Evolutionary conservation across 1,140 invertebrate genomes (phyloP).

Genomic region (Rhyacophila brunnea): DNA sequence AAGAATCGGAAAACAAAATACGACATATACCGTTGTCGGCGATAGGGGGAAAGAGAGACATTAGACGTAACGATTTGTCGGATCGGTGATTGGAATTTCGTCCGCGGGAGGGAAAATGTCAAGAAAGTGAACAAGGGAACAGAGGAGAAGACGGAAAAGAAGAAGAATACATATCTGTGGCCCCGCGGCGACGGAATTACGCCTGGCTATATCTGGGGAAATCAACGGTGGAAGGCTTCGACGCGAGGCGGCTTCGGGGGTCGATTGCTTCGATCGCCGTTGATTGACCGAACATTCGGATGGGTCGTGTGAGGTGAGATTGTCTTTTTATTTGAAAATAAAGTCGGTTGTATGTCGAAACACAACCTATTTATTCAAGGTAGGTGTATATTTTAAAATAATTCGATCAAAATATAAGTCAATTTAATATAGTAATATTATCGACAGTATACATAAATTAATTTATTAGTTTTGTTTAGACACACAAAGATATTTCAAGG

Average conservation of each 20-base stretch:
- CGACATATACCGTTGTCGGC: background rate
- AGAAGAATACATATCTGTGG: slow-evolving; percentile 6
- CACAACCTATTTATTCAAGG: no score
- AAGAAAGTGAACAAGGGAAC: slow-evolving; percentile 8
- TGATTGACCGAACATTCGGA: slow-evolving; percentile 21
- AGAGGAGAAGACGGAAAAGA: slow-evolving; percentile 1
- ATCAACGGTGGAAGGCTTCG: slow-evolving; percentile 30
- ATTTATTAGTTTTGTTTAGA: no score
- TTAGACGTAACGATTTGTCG: slow-evolving; percentile 34
- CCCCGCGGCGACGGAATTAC: slow-evolving; percentile 32
- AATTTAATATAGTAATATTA: no score
- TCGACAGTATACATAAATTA: no score
- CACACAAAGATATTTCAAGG: no score
- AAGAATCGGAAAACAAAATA: no score
- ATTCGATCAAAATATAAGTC: no score
- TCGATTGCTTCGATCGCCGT: background rate
- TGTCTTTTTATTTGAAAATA: no score
- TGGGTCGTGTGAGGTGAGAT: background rate
- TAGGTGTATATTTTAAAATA: no score
- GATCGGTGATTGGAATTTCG: slow-evolving; percentile 37
- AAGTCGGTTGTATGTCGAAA: no score
- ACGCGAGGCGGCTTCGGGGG: slow-evolving; percentile 8
- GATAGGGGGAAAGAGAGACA: slow-evolving; percentile 20
- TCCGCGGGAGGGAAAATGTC: slow-evolving; percentile 9
- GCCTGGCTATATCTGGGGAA: slow-evolving; percentile 27